phyloP scores from a whole-genome alignment of 1,140 invertebrate species.

The Drosophila burlai region DNA sequence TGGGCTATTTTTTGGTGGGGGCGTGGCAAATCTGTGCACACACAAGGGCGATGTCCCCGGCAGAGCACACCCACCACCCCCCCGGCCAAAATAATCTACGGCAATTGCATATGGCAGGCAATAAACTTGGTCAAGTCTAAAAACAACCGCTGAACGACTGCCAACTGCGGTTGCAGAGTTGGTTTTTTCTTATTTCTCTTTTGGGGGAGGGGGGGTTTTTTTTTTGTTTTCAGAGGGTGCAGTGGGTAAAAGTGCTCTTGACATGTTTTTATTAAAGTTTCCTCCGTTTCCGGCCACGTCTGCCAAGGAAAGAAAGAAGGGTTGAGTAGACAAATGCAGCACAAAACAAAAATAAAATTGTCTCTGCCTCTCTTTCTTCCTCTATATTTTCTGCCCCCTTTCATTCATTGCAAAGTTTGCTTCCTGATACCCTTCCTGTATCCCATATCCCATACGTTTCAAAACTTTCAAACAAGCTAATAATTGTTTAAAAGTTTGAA shows the following conservation, averaged over 20 bases:
- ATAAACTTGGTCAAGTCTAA: constrained; percentile 81
- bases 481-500: constrained; percentile 19
- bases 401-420: background rate
- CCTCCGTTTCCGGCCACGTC: constrained; percentile 50
- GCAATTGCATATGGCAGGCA: constrained; percentile 81
- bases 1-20: constrained; percentile 9
- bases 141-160: constrained; percentile 53
- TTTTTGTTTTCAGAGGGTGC: background rate
- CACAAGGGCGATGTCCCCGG: constrained; percentile 26
- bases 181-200: constrained; percentile 16
- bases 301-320: background rate
- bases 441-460: constrained; percentile 15
- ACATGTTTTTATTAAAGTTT: constrained; percentile 82
- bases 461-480: constrained; percentile 14
- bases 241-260: constrained; percentile 61
- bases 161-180: constrained; percentile 39
- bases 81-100: constrained; percentile 69
- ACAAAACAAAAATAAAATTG: constrained; percentile 35
- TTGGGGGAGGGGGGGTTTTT: no score
- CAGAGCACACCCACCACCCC: background rate
- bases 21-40: constrained; percentile 49
- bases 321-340: constrained; percentile 19
- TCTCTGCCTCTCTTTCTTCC: background rate
- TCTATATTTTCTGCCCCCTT: background rate
- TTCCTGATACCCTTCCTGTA: constrained; percentile 18